Percentiles rank a stretch among this genome's conserved stretches.
Conservation (phyloP, 2,797 vertebrate genomes). For the Coregonus sp. region DNA sequence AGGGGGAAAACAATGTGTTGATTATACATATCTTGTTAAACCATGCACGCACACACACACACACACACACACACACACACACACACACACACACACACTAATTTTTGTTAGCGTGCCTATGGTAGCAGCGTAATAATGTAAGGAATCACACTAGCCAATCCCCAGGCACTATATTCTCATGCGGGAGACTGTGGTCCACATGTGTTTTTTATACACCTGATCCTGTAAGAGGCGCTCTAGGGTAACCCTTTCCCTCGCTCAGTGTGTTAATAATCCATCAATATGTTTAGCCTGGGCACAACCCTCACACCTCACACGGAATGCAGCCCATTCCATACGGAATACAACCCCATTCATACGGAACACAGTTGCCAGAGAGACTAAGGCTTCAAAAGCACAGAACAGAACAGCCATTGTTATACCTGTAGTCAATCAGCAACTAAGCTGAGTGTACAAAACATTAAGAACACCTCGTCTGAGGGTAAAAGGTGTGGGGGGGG, state of each 20-base stretch:
- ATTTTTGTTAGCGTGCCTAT: constrained; percentile 55
- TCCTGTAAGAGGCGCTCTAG: constrained; percentile 61
- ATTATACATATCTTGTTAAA: constrained; percentile 47
- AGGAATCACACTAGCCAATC: constrained; percentile 48
- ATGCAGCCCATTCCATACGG: too few relatives aligned
- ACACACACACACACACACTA: neutral
- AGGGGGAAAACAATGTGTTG: constrained; percentile 27
- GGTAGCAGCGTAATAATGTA: constrained; percentile 48
- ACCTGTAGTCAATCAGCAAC: constrained; percentile 27
- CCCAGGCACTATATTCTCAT: constrained; percentile 59
- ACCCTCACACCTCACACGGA: constrained; percentile 61
- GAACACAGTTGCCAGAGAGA: constrained; percentile 31
- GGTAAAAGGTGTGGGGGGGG: too few relatives aligned
- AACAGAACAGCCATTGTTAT: constrained; percentile 49
- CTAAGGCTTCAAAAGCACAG: constrained; percentile 50
- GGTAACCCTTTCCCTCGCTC: constrained; percentile 35
- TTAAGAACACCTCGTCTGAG: too few relatives aligned
- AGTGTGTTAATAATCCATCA: constrained; percentile 60
- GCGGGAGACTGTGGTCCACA: constrained; percentile 50
- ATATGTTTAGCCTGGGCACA: constrained; percentile 38
- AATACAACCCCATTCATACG: constrained; percentile 14
- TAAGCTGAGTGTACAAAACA: constrained; percentile 16
- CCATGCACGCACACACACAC: too few relatives aligned
- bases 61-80: too few relatives aligned
- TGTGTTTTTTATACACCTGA: constrained; percentile 72